Evolutionary conservation across 2,113 vertebrate species (phyloP), one percentile per base, ranked within the genome.

Genomic region (Parus major): DNA sequence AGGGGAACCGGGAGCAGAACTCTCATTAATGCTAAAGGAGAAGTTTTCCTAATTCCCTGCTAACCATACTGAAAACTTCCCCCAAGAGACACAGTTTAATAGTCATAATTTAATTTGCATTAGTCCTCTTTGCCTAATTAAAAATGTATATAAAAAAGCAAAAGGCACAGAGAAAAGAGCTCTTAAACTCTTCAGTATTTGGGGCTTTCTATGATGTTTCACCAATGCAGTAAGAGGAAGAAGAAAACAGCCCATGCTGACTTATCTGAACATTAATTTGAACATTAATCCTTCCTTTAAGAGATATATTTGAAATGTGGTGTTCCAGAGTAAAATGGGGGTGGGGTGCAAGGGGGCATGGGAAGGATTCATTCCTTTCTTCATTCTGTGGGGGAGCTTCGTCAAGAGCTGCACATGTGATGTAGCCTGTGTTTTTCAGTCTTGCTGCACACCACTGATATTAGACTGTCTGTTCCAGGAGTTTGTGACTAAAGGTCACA

Each of bases 81-180:
- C 57, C 29, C 21, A 35, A 80, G 44, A 93, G 44, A 81, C 20
- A 20, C 9, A 23, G 21, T 29, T 90, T 65, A 85, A 63, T 82
- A 86, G 56, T 59, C 12, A 61, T 75, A 79, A 86, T 87, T 90
- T 90, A 72, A 92, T 89, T 92, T 91, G 56, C 66, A 55, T 95
- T 90, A 73, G 36, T 28, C 10, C 4, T 64, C 72, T 90, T 96
- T 95, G 35, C 35, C 35, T 88, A 82, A 94, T 93, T 95, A 94
- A 93, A 92, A 94, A 90, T 73, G 5, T 42, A 61, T 53, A 15
- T 53, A 36, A 33, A 79, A 79, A 66, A 28, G 8, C 24, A 60
- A 25, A 85, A 84, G 17, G 33, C 1, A 11, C 6, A 6, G 41
- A 61, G 33, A 46, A 88, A 71, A 68, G n/a, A 46, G 9, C 46